Conservation (phyloP, 23 tunicate species). For the Styela clava region DNA sequence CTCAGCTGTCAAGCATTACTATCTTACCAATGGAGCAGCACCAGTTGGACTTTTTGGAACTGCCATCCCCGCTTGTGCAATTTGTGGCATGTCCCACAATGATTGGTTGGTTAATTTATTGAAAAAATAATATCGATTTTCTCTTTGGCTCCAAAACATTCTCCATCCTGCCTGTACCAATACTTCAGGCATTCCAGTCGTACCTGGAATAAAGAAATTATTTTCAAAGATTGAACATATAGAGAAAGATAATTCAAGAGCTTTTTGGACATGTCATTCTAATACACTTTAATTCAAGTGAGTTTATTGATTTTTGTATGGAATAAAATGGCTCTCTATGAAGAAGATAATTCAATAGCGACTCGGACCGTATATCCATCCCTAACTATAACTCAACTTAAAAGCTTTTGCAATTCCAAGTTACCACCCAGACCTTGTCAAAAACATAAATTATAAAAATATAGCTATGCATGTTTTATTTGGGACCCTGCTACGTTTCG, state of each 20-base stretch:
- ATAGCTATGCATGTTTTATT: too few relatives aligned
- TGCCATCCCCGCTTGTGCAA: background rate
- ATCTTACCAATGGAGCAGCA: slow-evolving; percentile 28
- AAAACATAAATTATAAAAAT: too few relatives aligned
- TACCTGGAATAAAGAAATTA: background rate
- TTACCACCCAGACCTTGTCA: too few relatives aligned
- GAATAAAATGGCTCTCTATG: too few relatives aligned
- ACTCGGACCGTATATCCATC: too few relatives aligned
- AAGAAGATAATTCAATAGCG: too few relatives aligned
- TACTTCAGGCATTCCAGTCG: slow-evolving; percentile 12
- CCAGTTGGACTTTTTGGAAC: slow-evolving; percentile 36
- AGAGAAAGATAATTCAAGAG: background rate
- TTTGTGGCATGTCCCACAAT: slow-evolving; percentile 21
- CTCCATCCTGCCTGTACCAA: slow-evolving; percentile 34
- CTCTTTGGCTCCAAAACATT: slow-evolving; percentile 31
- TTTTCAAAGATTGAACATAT: background rate
- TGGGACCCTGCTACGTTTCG: too few relatives aligned
- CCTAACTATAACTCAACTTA: too few relatives aligned
- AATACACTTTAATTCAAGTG: too few relatives aligned
- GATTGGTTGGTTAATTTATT: slow-evolving; percentile 24
- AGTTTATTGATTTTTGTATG: too few relatives aligned
- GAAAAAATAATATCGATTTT: slow-evolving; percentile 29
- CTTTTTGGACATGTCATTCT: background rate
- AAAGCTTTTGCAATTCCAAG: too few relatives aligned
- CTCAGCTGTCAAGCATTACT: too few relatives aligned